Evolutionary conservation across 2,888 invertebrate genomes (phyloP).

Genomic region (Machimus atricapillus): DNA sequence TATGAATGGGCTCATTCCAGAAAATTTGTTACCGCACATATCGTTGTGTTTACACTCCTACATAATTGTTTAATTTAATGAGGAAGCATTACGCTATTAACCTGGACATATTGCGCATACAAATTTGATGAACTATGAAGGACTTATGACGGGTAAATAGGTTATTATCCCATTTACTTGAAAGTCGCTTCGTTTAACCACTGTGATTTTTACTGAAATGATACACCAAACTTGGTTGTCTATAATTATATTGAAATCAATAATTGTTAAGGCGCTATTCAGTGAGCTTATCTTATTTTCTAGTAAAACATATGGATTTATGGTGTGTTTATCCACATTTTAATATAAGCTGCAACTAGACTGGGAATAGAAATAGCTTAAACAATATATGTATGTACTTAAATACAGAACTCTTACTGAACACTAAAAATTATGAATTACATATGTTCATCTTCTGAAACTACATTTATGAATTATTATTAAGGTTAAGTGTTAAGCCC

Average conservation of each 20-base stretch:
- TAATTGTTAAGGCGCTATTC: neutral
- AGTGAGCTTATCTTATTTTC: neutral
- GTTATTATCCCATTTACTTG: conserved; percentile 1
- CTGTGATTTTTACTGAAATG: neutral
- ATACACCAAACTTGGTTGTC: neutral
- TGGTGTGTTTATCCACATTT: no score
- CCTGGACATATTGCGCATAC: conserved; percentile 41
- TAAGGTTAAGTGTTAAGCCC: no score
- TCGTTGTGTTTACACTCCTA: neutral
- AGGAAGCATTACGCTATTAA: conserved; percentile 40
- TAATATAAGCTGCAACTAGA: neutral
- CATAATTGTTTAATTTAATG: conserved; percentile 37
- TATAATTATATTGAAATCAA: neutral
- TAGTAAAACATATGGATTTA: neutral
- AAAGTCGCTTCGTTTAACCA: neutral
- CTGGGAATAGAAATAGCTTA: neutral
- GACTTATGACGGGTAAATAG: conserved; percentile 32
- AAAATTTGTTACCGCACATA: neutral
- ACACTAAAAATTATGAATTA: no score
- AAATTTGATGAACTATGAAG: conserved; percentile 43
- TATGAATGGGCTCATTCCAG: neutral
- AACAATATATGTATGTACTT: no score
- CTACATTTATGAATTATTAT: no score
- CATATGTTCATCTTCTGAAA: no score
- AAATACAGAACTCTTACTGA: no score